Conservation (phyloP, 2,113 vertebrate genomes). For the Sylvietta virens region DNA sequence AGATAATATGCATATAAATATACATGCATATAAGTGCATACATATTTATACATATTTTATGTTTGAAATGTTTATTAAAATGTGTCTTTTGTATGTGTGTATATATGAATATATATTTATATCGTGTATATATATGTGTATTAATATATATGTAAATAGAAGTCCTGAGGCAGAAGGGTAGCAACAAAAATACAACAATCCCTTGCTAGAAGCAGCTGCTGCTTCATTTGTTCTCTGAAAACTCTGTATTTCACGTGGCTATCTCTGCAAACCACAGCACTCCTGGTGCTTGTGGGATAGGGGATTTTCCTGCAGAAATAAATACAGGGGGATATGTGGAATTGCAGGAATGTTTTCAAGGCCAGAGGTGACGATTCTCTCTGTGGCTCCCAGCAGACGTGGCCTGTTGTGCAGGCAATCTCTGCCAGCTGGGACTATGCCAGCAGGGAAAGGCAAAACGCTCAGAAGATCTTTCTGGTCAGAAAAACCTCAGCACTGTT, state of each 20-base stretch:
- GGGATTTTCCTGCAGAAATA: slow-evolving; percentile 28
- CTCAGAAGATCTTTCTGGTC: not conserved
- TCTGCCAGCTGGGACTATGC: not conserved
- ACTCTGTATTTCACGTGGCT: not conserved
- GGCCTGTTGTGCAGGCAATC: not conserved
- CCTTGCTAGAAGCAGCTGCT: slow-evolving; percentile 16
- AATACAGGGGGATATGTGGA: not conserved
- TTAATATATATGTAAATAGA: not conserved
- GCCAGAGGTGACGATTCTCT: not conserved
- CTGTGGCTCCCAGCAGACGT: not conserved
- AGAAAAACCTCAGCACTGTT: not conserved
- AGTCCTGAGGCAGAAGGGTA: not conserved
- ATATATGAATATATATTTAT: not conserved
- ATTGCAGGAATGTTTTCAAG: not conserved
- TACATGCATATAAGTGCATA: not conserved
- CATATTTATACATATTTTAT: not conserved
- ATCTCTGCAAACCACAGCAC: slow-evolving; percentile 15
- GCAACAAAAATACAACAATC: not conserved
- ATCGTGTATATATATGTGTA: not conserved
- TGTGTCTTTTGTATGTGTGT: not conserved
- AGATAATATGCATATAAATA: not conserved
- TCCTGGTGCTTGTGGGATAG: slow-evolving; percentile 9
- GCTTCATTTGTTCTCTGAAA: slow-evolving; percentile 14
- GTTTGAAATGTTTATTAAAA: not conserved
- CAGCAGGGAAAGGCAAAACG: not conserved